These are phyloP conservation scores for Eristalis intricaria DNA, from an alignment of 2,888 invertebrate genomes.

Conservation along the genomic window DNA sequence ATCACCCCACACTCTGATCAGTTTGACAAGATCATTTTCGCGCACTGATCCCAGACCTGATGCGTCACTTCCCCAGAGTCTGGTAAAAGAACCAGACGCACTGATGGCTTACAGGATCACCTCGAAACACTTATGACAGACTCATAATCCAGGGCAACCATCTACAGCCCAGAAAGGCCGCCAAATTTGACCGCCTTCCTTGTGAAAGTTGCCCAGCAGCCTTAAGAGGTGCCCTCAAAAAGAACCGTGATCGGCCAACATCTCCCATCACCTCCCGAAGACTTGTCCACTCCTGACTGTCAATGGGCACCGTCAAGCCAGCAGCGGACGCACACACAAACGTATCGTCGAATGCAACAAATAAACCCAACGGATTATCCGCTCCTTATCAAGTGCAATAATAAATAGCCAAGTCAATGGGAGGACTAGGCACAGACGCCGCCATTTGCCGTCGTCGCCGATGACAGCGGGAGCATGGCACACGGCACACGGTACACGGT, in stretches of 20 bases:
- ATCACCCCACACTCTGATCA: no score
- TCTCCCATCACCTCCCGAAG: background rate
- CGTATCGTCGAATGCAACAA: background rate
- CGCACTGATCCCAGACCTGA: no score
- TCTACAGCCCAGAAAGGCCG: no score
- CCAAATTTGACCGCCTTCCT: background rate
- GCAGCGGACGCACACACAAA: background rate
- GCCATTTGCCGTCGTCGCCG: conserved; percentile 11
- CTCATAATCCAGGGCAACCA: no score
- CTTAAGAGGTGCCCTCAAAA: background rate
- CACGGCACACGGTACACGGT: background rate
- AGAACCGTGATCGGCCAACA: background rate
- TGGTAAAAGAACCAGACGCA: no score
- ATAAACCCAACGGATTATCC: background rate
- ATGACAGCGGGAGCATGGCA: background rate
- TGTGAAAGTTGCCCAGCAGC: background rate
- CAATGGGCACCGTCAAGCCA: background rate
- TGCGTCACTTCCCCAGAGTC: no score
- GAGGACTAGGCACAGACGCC: conserved; percentile 42
- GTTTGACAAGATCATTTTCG: no score
- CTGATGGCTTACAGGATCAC: no score
- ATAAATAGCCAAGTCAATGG: conserved; percentile 67
- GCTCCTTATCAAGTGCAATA: conserved; percentile 8
- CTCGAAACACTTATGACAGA: no score
- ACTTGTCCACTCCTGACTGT: background rate